Evolutionary conservation across 2,888 invertebrate species (phyloP), one percentile per base, ranked within the genome.

Genomic region (Zelleria hepariella): DNA sequence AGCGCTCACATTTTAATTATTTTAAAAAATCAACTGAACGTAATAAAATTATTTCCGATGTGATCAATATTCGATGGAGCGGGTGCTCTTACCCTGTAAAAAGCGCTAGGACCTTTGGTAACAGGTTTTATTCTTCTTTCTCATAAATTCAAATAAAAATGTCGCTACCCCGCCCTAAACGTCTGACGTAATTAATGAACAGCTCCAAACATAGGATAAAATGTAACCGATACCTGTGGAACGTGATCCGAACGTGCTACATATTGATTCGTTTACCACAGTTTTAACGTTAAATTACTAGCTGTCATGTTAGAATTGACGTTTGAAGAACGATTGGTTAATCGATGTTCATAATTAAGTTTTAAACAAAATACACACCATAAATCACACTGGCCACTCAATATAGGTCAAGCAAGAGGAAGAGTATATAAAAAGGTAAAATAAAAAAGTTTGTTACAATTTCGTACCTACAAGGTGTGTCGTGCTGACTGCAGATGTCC

Each of bases 401-500:
- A 42, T 15, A 42, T 42, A 15, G 32, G 32, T 42, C 32, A 42
- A 42, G 32, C 10, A 15, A 15, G 15, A 10, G 15, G 15, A 15
- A 15, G 32, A 3, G 15, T 42, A 15, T 15, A 10, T 47, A 59
- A 57, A 42, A 64, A 59, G 60, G 18, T 18, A 48, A 49, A 49
- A 24, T 24, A 25, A 23, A 23, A 24, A 3, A 49, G 20, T 18
- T 23, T 53, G 5, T 23, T 15, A 53, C 53, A 5, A 15, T 23
- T 24, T 8, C 86, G 64, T 86, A 89, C 89, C 89, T 89, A 81
- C 89, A 89, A 82, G 89, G 87, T 60, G 81, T 75, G 73, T 88
- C 88, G 71, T 88, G 84, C 66, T 80, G 90, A 61, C 92, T 91
- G 78, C 94, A 94, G 68, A 94, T 94, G 76, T 93, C 93, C 76